These are phyloP conservation scores for Teinopalpus imperialis DNA, from an alignment of 2,888 invertebrate species.

Conservation along the genomic window DNA sequence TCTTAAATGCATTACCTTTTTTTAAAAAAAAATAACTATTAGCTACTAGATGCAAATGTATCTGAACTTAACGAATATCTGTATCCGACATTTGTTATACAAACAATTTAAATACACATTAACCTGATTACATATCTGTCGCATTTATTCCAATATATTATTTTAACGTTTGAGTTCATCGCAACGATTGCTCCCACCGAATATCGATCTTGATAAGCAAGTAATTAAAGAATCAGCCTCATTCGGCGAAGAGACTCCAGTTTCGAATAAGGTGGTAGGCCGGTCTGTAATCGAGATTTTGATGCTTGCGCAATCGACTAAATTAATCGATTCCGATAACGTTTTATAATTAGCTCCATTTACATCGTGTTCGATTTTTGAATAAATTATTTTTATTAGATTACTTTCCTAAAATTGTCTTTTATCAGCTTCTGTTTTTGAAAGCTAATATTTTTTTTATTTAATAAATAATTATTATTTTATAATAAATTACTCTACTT, in stretches of 20 bases:
- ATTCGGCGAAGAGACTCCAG: constrained; percentile 31
- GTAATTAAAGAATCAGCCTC: constrained; percentile 42
- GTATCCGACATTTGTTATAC: too few species aligned
- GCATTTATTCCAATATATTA: constrained; percentile 42
- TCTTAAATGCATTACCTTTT: too few species aligned
- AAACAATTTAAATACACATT: constrained; percentile 12
- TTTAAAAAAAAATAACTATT: too few species aligned
- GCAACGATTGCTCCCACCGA: constrained; percentile 49
- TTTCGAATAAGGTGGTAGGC: constrained; percentile 51
- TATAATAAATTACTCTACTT: too few species aligned
- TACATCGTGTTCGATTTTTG: constrained; percentile 35
- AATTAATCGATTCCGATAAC: constrained; percentile 70
- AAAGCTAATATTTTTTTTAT: too few species aligned
- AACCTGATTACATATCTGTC: constrained; percentile 40
- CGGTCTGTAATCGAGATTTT: constrained; percentile 64
- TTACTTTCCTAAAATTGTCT: neutral
- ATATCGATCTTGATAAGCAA: constrained; percentile 41
- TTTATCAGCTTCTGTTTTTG: constrained; percentile 10
- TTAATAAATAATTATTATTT: too few species aligned
- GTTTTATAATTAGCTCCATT: constrained; percentile 67
- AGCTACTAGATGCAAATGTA: too few species aligned
- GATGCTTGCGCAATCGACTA: constrained; percentile 67
- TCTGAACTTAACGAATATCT: too few species aligned
- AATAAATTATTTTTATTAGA: constrained; percentile 20
- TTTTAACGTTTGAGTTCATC: constrained; percentile 58